Evolutionary conservation across 2,888 invertebrate genomes (phyloP).

Genomic region (Lymantria dispar): DNA sequence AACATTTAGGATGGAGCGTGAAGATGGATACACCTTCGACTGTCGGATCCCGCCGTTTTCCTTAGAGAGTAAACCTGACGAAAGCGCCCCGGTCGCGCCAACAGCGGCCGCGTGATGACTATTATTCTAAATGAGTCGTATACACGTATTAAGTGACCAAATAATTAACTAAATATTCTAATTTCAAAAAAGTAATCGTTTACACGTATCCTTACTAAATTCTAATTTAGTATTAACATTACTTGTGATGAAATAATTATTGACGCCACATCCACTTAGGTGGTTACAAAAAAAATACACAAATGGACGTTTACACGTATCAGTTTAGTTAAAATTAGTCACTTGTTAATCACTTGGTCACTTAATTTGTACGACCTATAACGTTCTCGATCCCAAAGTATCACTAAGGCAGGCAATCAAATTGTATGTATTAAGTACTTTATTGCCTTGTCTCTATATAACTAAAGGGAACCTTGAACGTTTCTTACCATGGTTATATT

Average conservation of each 20-base stretch:
- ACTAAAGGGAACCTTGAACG: constrained; percentile 2
- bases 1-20: constrained; percentile 97
- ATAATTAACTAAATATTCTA: too few species aligned
- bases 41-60: constrained; percentile 99
- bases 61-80: constrained; percentile 95
- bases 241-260: too few species aligned
- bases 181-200: too few species aligned
- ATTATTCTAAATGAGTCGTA: neutral
- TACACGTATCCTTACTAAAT: too few species aligned
- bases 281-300: too few species aligned
- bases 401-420: neutral
- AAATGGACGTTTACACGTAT: too few species aligned
- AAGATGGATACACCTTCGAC: constrained; percentile 98
- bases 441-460: neutral
- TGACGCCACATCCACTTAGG: too few species aligned
- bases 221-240: too few species aligned
- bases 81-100: constrained; percentile 62
- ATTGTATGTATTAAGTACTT: neutral
- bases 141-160: neutral
- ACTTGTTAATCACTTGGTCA: too few species aligned
- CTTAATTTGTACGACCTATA: neutral
- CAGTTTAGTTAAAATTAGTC: too few species aligned
- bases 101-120: constrained; percentile 35
- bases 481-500: constrained; percentile 1
- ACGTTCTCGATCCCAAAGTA: neutral